phyloP scores from a whole-genome alignment of 1,140 invertebrate genomes.

The Armadillidium nasatum region DNA sequence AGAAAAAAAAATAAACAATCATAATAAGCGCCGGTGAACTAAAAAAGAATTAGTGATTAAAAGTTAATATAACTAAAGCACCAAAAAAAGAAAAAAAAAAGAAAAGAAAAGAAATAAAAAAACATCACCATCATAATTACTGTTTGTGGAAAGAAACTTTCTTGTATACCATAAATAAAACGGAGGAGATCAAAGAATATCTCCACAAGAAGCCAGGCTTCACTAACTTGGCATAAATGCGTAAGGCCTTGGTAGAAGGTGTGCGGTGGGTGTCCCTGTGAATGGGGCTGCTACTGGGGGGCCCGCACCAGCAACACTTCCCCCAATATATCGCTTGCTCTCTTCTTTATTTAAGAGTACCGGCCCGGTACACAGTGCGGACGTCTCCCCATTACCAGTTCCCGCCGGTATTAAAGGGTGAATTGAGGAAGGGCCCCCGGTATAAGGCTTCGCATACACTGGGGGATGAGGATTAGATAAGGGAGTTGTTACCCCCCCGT shows the following conservation, averaged over 20 bases:
- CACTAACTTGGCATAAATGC: background rate
- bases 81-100: too few species aligned
- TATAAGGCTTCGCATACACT: slow-evolving; percentile 3
- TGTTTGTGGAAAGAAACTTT: background rate
- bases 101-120: too few species aligned
- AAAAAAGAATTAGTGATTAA: background rate
- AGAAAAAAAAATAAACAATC: background rate
- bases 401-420: background rate
- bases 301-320: background rate
- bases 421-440: background rate
- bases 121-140: background rate
- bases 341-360: background rate
- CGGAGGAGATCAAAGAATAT: background rate
- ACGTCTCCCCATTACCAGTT: background rate
- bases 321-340: background rate
- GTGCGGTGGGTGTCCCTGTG: slow-evolving; percentile 1
- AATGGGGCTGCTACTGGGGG: background rate
- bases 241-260: slow-evolving; percentile 1
- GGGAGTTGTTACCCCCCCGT: background rate
- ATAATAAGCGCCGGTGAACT: background rate
- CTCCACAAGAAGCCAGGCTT: background rate
- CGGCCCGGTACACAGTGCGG: background rate
- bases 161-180: background rate
- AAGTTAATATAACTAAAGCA: background rate
- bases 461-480: background rate